Base-by-base conservation (phyloP, 2,113 vertebrate genomes). In the Poeciliopsis retropinna region DNA sequence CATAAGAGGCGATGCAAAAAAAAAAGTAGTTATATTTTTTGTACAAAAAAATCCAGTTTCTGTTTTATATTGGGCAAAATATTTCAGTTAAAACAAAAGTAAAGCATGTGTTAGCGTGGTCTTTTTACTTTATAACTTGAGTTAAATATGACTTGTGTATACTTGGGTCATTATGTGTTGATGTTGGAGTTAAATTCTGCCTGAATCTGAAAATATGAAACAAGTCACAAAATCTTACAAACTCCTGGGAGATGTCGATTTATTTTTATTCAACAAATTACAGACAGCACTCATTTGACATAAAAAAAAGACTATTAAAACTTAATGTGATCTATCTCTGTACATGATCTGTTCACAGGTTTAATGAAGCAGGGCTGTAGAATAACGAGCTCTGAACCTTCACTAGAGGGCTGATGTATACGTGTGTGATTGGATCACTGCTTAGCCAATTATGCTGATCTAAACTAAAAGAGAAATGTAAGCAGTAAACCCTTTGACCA, bases 371-470 rank as follows among this genome's bases (percentile, higher is more conserved):
- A 73, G 51, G 60, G 31, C 63, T 64, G 15, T 4, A 37, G 29
- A 39, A 47, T 57, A 60, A 19, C 4, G 17, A 47, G 14, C 1
- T 47, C 15, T 47, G 41, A 69, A n/a, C 71, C 11, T 22, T 78
- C 30, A n/a, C 60, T 65, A 30, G 66, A 64, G 62, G 76, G 82
- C 71, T 74, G 44, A 78, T 71, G 70, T 81, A 61, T 41, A 73
- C 83, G 74, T 78, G 30, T 87, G 75, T 82, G 78, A 84, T 68
- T 74, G 81, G 74, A 70, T 87, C 88, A 89, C 91, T 92, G 86
- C 79, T 87, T 74, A 28, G 63, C 60, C 75, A 92, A 91, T 93
- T 91, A 87, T 84, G 76, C 75, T 75, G 84, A 88, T 87, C 84
- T 78, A 91, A 88, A 78, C 71, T 64, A 37, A 44, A 78, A 30